phyloP scores from a whole-genome alignment of 2,888 invertebrate genomes.

The Gryllus longicercus region DNA sequence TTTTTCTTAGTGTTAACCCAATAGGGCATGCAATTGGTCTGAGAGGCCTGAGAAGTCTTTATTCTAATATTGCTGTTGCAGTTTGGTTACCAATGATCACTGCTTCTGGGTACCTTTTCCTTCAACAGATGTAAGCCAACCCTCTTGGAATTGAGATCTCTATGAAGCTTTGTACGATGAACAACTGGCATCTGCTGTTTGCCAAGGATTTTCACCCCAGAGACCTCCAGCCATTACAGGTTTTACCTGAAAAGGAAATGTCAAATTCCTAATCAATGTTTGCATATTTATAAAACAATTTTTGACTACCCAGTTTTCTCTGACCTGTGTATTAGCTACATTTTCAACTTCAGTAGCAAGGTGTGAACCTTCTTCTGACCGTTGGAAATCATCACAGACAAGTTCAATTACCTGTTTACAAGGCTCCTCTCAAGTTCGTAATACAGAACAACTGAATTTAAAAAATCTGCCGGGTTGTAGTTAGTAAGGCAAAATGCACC shows the following conservation, averaged over 20 bases:
- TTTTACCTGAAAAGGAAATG: not conserved
- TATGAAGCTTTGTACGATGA: constrained; percentile 79
- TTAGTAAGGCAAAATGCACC: constrained; percentile 82
- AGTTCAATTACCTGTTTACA: constrained; percentile 74
- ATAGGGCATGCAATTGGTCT: too few species aligned
- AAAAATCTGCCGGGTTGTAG: constrained; percentile 93
- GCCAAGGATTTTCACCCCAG: constrained; percentile 5
- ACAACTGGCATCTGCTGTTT: constrained; percentile 35
- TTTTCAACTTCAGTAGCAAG: constrained; percentile 56
- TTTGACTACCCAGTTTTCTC: not conserved
- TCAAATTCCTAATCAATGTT: too few species aligned
- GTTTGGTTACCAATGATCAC: too few species aligned
- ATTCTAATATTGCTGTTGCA: too few species aligned
- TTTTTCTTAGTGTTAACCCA: too few species aligned
- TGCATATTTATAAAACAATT: not conserved
- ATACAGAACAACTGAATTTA: constrained; percentile 83
- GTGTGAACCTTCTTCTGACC: constrained; percentile 60
- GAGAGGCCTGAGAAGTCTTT: too few species aligned
- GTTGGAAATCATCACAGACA: constrained; percentile 72
- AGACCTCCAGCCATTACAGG: constrained; percentile 24
- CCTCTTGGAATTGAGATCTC: constrained; percentile 76
- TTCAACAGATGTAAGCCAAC: too few species aligned
- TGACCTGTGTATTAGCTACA: constrained; percentile 37
- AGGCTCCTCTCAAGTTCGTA: constrained; percentile 76
- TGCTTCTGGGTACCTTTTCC: too few species aligned